phyloP scores from a whole-genome alignment of 2,888 invertebrate species.

The Gibbula magus region DNA sequence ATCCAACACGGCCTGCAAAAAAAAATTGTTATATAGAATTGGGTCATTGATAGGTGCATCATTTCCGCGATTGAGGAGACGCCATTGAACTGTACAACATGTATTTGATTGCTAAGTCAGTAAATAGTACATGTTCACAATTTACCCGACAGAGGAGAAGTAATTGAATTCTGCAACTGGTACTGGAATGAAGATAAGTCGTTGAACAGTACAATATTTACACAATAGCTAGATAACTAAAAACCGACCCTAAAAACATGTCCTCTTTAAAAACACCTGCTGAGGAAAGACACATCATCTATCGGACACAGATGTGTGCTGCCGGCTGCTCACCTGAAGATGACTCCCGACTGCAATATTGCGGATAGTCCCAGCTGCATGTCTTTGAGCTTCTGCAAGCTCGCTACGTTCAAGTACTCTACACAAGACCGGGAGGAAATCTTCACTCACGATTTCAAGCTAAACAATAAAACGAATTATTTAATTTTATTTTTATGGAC shows the following conservation, averaged over 20 bases:
- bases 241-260: background rate
- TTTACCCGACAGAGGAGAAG: too few species aligned
- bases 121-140: too few species aligned
- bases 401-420: conserved; percentile 49
- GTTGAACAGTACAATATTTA: background rate
- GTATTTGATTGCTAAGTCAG: too few species aligned
- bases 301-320: too few species aligned
- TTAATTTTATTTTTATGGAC: background rate
- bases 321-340: conserved; percentile 48
- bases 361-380: conserved; percentile 67
- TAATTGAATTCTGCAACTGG: too few species aligned
- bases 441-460: conserved; percentile 55
- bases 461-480: conserved; percentile 34
- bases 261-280: too few species aligned
- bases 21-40: too few species aligned
- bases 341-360: conserved; percentile 68
- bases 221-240: background rate
- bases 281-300: too few species aligned
- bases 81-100: too few species aligned
- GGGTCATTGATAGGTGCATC: too few species aligned
- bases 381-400: conserved; percentile 63
- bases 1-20: conserved; percentile 49
- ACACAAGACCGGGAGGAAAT: conserved; percentile 58
- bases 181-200: background rate
- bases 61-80: too few species aligned